Conservation (phyloP, 2,113 vertebrate genomes). For the Platysternon megacephalum region DNA sequence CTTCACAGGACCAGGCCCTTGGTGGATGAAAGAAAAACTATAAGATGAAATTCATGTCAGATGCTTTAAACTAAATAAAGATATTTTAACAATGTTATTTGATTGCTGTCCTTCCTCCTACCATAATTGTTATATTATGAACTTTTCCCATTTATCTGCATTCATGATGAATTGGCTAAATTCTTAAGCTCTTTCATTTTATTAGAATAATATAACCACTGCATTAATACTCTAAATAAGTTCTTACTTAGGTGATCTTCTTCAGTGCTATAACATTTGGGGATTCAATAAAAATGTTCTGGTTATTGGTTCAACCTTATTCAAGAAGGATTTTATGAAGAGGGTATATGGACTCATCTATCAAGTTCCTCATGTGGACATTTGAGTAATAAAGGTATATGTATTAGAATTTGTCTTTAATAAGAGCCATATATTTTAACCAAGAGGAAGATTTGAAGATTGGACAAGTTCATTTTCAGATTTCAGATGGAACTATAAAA, state of each 20-base stretch:
- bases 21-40: background rate
- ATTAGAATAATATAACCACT: slow-evolving; percentile 12
- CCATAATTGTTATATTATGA: background rate
- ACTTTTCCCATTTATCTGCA: slow-evolving; percentile 2
- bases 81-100: background rate
- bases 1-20: background rate
- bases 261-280: slow-evolving; percentile 30
- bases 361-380: slow-evolving; percentile 64
- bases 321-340: slow-evolving; percentile 73
- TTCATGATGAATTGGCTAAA: slow-evolving; percentile 10
- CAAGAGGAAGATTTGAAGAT: slow-evolving; percentile 43
- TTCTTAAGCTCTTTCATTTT: background rate
- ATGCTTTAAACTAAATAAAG: background rate
- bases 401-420: slow-evolving; percentile 74
- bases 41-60: background rate
- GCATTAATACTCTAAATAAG: slow-evolving; percentile 49
- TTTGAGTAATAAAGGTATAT: slow-evolving; percentile 76
- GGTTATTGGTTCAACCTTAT: background rate
- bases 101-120: background rate
- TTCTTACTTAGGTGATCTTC: slow-evolving; percentile 51
- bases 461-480: slow-evolving; percentile 72
- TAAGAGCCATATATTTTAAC: slow-evolving; percentile 75
- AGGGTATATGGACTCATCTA: slow-evolving; percentile 47
- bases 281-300: slow-evolving; percentile 69
- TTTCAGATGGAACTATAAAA: slow-evolving; percentile 67